Evolutionary conservation across 30 jellyfish, hydroid and myxozoan species (phyloP).

Genomic region (Hydractinia echinata): DNA sequence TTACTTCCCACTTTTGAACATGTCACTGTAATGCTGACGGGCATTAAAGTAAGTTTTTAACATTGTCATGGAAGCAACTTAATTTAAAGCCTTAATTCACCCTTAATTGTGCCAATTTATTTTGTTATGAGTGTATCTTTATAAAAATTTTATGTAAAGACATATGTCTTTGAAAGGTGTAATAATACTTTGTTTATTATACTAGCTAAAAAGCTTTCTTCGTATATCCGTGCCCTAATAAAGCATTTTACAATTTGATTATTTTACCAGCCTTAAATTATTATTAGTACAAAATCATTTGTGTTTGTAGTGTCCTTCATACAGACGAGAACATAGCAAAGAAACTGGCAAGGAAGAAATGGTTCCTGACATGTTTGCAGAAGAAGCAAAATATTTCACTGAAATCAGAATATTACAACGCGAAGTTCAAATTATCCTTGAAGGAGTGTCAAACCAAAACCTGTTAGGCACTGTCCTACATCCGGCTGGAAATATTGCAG

Average conservation of each 20-base stretch:
- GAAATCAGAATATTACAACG: conserved; percentile 85
- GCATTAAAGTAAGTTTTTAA: conserved; percentile 51
- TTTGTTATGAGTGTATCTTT: no score
- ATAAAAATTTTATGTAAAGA: no score
- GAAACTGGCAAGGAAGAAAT: conserved; percentile 8
- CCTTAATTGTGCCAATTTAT: no score
- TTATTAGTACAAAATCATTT: background rate
- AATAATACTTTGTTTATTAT: no score
- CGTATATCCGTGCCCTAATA: no score
- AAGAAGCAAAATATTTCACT: conserved; percentile 82
- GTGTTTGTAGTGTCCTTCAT: conserved; percentile 69
- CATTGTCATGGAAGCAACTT: no score
- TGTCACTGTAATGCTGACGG: conserved; percentile 88
- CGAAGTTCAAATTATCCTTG: conserved; percentile 68
- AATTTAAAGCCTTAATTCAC: no score
- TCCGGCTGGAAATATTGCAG: conserved; percentile 94
- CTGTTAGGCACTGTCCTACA: conserved; percentile 74
- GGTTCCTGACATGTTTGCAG: conserved; percentile 71
- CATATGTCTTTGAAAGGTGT: no score
- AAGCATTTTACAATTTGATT: background rate
- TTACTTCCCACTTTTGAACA: conserved; percentile 75
- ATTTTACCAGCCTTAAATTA: background rate
- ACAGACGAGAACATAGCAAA: conserved; percentile 66
- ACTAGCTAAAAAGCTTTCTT: no score
- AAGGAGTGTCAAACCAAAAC: conserved; percentile 86